Conservation (phyloP, 1,140 invertebrate genomes). For the Eriosoma lanigerum region DNA sequence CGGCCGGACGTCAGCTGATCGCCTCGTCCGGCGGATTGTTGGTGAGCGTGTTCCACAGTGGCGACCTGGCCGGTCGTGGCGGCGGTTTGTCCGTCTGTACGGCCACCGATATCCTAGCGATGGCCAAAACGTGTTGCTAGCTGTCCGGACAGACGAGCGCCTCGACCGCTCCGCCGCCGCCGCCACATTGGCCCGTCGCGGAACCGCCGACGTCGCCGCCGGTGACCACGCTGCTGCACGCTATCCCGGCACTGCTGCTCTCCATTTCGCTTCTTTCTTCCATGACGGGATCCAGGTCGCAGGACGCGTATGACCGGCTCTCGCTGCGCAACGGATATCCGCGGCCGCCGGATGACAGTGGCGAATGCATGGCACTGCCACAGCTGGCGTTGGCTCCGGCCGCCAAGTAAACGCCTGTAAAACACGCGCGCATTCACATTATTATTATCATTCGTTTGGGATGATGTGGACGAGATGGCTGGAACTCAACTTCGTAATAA, state of each 20-base stretch:
- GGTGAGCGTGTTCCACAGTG: slow-evolving; percentile 41
- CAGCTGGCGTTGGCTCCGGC: slow-evolving; percentile 25
- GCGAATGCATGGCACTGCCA: background rate
- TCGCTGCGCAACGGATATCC: slow-evolving; percentile 30
- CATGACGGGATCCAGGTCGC: slow-evolving; percentile 33
- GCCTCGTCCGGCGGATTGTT: slow-evolving; percentile 46
- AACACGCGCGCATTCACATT: background rate
- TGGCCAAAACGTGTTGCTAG: slow-evolving; percentile 48
- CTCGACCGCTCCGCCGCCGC: slow-evolving; percentile 18
- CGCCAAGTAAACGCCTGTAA: slow-evolving; percentile 22
- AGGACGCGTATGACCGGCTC: slow-evolving; percentile 45
- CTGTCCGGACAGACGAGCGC: slow-evolving; percentile 45
- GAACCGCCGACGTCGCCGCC: background rate
- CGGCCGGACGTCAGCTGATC: slow-evolving; percentile 22
- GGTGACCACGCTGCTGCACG: background rate
- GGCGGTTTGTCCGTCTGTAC: slow-evolving; percentile 47
- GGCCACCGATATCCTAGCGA: slow-evolving; percentile 50
- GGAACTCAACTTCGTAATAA: too few species aligned
- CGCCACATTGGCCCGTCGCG: background rate
- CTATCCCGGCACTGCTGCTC: background rate
- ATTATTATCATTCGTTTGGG: background rate
- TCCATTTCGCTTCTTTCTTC: slow-evolving; percentile 37
- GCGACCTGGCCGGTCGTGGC: slow-evolving; percentile 31
- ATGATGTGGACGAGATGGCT: too few species aligned
- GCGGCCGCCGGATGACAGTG: slow-evolving; percentile 6